Conservation (phyloP, 2,888 invertebrate genomes). For the Ophion ellenae region DNA sequence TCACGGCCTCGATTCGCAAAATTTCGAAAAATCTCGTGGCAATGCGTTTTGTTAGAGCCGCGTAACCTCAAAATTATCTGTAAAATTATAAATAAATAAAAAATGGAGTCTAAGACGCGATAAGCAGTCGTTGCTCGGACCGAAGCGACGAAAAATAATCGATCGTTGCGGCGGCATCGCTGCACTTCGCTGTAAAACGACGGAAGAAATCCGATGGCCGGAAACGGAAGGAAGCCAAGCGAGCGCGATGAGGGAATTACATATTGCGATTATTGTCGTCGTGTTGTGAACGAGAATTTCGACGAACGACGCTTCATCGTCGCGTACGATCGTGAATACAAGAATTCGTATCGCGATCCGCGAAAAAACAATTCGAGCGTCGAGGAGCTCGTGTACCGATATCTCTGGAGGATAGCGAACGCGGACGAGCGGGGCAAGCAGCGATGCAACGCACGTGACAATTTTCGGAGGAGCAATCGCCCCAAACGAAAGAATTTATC, state of each 20-base stretch:
- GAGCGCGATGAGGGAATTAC: conserved; percentile 23
- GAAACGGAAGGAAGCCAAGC: conserved; percentile 31
- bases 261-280: conserved; percentile 16
- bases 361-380: conserved; percentile 34
- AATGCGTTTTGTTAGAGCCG: neutral
- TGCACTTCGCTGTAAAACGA: neutral
- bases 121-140: neutral
- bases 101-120: neutral
- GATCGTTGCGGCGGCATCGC: neutral
- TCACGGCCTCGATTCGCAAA: neutral
- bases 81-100: conserved; percentile 13
- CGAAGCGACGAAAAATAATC: neutral
- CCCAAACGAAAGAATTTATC: conserved; percentile 44
- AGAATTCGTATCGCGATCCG: conserved; percentile 36
- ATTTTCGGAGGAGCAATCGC: conserved; percentile 44
- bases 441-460: conserved; percentile 46
- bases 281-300: conserved; percentile 21
- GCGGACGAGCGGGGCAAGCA: conserved; percentile 51
- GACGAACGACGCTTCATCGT: conserved; percentile 9
- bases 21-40: conserved; percentile 12
- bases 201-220: conserved; percentile 49
- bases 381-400: conserved; percentile 53
- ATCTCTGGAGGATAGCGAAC: conserved; percentile 53
- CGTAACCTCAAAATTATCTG: conserved; percentile 17
- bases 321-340: neutral